Evolutionary conservation across 2,888 invertebrate species (phyloP).

Genomic region (Lithodes maja): DNA sequence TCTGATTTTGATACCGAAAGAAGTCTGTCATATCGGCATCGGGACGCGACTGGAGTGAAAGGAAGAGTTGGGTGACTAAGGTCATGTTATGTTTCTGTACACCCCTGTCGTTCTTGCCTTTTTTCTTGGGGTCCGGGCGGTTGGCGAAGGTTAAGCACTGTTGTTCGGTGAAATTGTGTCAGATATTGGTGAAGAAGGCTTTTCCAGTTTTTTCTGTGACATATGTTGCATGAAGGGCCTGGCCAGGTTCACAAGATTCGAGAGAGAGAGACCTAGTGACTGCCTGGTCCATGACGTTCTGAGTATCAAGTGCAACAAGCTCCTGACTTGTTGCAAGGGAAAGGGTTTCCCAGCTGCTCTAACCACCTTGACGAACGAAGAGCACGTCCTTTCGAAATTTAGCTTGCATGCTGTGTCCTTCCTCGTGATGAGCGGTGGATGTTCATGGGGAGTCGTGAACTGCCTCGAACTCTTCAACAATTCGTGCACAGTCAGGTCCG

Average conservation of each 20-base stretch:
- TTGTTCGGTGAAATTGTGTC: slow-evolving; percentile 16
- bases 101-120: slow-evolving; percentile 24
- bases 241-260: slow-evolving; percentile 4
- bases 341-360: no score
- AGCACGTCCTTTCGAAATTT: no score
- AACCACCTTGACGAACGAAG: no score
- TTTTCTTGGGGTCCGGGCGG: not conserved
- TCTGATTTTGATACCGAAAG: slow-evolving; percentile 41
- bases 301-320: slow-evolving; percentile 23
- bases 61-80: slow-evolving; percentile 17
- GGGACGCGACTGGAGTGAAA: slow-evolving; percentile 45
- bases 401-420: no score
- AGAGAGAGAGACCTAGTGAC: slow-evolving; percentile 18
- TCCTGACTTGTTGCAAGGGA: not conserved
- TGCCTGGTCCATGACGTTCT: slow-evolving; percentile 24
- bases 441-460: no score
- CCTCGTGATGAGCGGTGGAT: no score
- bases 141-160: slow-evolving; percentile 19
- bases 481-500: no score
- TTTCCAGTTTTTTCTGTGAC: slow-evolving; percentile 6
- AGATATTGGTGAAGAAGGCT: slow-evolving; percentile 7
- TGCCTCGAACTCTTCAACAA: no score
- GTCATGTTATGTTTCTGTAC: slow-evolving; percentile 29
- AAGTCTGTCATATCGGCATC: slow-evolving; percentile 57
- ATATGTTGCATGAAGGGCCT: slow-evolving; percentile 19